Conservation (phyloP, 2,797 vertebrate species). For the Tokudaia tokunoshimensis region DNA sequence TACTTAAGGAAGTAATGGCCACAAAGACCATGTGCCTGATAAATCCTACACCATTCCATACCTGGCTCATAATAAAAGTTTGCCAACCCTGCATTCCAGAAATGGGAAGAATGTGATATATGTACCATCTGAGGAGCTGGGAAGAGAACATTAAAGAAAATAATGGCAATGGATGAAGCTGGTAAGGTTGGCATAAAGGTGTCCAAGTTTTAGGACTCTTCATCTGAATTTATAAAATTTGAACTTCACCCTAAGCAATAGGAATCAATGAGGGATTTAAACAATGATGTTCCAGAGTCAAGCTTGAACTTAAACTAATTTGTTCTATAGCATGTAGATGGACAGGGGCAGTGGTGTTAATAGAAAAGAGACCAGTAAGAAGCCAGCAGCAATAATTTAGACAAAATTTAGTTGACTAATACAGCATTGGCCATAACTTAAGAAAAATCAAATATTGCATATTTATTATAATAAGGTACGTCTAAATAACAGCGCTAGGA, state of each 20-base stretch:
- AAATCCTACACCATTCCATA: not conserved
- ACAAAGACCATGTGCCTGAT: not conserved
- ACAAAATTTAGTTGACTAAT: slow-evolving; percentile 27
- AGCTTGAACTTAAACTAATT: slow-evolving; percentile 28
- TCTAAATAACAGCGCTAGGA: slow-evolving; percentile 3
- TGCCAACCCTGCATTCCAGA: not conserved
- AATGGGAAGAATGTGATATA: not conserved
- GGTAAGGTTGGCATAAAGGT: not conserved
- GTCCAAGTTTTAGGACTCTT: not conserved
- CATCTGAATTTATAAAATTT: not conserved
- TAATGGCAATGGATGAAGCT: not conserved
- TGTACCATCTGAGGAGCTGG: not conserved
- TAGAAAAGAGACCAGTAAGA: not conserved
- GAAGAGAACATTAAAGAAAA: not conserved
- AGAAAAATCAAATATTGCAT: slow-evolving; percentile 35
- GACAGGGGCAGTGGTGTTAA: not conserved
- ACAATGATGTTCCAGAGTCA: not conserved
- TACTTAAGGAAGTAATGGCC: not conserved
- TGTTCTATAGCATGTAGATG: not conserved
- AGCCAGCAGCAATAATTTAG: slow-evolving; percentile 15
- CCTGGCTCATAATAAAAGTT: not conserved
- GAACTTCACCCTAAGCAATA: not conserved
- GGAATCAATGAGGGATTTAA: slow-evolving; percentile 8
- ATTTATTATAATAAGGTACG: not conserved
- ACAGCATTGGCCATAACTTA: slow-evolving; percentile 47